A percentile compares a stretch with the other conserved stretches of the same genome.
Conservation (phyloP, 2,888 invertebrate species). For the Helobdella robusta region DNA sequence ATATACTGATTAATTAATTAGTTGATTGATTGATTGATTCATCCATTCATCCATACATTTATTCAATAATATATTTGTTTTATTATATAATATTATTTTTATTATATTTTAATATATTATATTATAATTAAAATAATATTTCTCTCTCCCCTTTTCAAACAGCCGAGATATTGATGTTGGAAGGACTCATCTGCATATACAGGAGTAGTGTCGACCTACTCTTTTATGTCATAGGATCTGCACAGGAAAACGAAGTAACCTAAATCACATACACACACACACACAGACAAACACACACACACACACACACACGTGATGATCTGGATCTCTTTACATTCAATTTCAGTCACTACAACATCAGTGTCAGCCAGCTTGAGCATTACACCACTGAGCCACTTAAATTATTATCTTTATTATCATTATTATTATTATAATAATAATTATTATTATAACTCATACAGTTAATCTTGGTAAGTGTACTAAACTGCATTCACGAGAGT, state of each 20-base stretch:
- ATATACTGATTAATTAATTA: no score
- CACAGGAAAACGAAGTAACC: slow-evolving; percentile 81
- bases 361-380: no score
- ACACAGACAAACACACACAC: no score
- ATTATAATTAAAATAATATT: not conserved
- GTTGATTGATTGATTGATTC: no score
- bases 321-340: not conserved
- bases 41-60: not conserved
- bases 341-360: no score
- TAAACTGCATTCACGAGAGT: slow-evolving; percentile 89
- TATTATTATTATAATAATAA: not conserved
- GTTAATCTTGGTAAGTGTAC: slow-evolving; percentile 82
- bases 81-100: not conserved
- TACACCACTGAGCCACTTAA: not conserved
- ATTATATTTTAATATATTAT: slow-evolving; percentile 4
- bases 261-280: not conserved
- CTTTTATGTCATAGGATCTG: slow-evolving; percentile 96
- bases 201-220: slow-evolving; percentile 94
- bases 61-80: not conserved
- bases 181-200: slow-evolving; percentile 93
- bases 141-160: slow-evolving; percentile 19
- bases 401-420: slow-evolving; percentile 1
- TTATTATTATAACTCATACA: slow-evolving; percentile 52
- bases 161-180: slow-evolving; percentile 93
- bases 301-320: no score